phyloP scores from a whole-genome alignment of 2,797 vertebrate species.

The Telmatherina bonti region DNA sequence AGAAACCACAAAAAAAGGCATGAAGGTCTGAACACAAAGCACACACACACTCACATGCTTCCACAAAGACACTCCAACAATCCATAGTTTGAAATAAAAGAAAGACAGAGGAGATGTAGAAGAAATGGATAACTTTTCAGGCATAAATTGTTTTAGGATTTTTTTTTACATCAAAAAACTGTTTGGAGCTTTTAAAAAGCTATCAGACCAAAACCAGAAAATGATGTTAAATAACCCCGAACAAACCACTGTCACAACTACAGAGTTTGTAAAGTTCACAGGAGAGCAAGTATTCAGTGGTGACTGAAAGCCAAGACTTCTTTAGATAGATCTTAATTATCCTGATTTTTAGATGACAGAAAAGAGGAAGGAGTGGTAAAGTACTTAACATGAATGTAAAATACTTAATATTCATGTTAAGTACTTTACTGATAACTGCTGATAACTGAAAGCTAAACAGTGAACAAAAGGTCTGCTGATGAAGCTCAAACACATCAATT shows the following conservation, averaged over 20 bases:
- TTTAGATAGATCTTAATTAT: not conserved
- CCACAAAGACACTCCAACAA: slow-evolving; percentile 13
- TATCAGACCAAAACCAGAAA: not conserved
- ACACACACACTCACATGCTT: slow-evolving; percentile 35
- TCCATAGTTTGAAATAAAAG: not conserved
- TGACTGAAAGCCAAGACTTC: slow-evolving; percentile 12
- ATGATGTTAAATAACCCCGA: not conserved
- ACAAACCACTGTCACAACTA: not conserved
- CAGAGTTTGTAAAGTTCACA: not conserved
- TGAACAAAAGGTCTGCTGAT: slow-evolving; percentile 29
- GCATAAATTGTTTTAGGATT: not conserved
- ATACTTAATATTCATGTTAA: no score
- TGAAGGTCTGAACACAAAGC: slow-evolving; percentile 46
- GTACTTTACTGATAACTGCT: no score
- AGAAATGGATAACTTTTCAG: not conserved
- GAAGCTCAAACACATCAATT: slow-evolving; percentile 8
- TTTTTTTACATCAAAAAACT: not conserved
- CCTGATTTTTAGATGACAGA: slow-evolving; percentile 36
- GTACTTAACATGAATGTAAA: not conserved
- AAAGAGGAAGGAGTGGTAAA: slow-evolving; percentile 28
- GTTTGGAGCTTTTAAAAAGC: not conserved
- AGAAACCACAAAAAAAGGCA: slow-evolving; percentile 36
- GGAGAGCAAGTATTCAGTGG: not conserved
- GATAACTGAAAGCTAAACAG: slow-evolving; percentile 20
- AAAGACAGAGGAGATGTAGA: slow-evolving; percentile 2